phyloP scores from a whole-genome alignment of 2,797 vertebrate species.

The Ptychadena robeensis region DNA sequence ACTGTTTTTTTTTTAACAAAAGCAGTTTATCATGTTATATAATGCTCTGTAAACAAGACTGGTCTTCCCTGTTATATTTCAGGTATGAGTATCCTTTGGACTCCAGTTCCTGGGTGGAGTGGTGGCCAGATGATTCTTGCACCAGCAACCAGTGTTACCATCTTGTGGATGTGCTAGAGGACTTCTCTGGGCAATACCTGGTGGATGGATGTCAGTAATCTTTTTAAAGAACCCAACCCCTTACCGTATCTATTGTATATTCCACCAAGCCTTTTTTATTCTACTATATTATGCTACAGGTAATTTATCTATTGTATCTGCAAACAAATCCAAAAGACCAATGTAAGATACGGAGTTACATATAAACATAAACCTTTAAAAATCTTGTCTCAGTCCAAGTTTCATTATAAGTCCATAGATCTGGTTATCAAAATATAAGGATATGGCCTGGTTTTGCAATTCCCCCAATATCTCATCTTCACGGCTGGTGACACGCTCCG shows the following conservation, averaged over 20 bases:
- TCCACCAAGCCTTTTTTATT: not conserved
- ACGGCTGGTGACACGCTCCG: too few species aligned
- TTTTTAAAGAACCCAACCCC: not conserved
- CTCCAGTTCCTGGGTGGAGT: conserved; percentile 82
- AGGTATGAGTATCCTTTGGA: conserved; percentile 91
- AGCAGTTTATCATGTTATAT: not conserved
- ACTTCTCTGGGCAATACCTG: conserved; percentile 74
- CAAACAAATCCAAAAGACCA: too few species aligned
- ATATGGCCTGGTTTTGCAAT: too few species aligned
- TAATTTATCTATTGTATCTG: not conserved
- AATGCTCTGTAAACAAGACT: too few species aligned
- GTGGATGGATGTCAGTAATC: conserved; percentile 71
- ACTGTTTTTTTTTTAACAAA: too few species aligned
- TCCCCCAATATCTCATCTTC: too few species aligned
- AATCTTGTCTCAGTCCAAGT: not conserved
- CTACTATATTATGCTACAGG: not conserved
- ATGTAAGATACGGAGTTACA: not conserved
- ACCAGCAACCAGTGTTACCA: conserved; percentile 66
- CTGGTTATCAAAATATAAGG: not conserved
- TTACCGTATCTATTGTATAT: not conserved
- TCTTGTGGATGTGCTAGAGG: conserved; percentile 71
- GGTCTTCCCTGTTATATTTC: conserved; percentile 15
- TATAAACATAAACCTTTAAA: not conserved
- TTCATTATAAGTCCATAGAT: not conserved
- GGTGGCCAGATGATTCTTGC: conserved; percentile 80